Conservation (phyloP, 2,113 vertebrate species). For the Dipodomys merriami region DNA sequence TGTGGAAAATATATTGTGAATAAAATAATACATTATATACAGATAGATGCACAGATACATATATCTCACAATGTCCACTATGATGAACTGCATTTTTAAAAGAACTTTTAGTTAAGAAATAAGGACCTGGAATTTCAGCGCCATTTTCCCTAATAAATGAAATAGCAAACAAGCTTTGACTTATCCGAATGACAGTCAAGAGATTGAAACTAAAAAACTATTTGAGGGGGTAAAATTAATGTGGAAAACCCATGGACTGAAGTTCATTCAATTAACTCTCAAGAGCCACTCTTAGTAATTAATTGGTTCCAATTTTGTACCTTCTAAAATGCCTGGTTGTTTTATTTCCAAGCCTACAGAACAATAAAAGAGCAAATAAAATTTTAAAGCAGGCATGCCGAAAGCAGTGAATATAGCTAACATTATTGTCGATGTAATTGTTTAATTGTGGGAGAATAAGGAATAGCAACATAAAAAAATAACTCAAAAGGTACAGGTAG, state of each 20-base stretch:
- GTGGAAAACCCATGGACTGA: not conserved
- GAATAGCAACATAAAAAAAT: not conserved
- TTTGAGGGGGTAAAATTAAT: not conserved
- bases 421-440: not conserved
- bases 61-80: too few species aligned
- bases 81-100: not conserved
- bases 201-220: not conserved
- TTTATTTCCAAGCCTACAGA: not conserved
- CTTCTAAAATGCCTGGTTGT: not conserved
- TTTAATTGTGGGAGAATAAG: conserved; percentile 4
- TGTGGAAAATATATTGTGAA: not conserved
- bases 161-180: not conserved
- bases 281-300: not conserved
- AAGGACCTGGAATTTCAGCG: not conserved
- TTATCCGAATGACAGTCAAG: conserved; percentile 6
- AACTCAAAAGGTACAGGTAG: not conserved
- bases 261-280: not conserved
- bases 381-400: not conserved
- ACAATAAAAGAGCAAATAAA: conserved; percentile 6
- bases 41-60: too few species aligned
- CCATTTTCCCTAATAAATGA: not conserved
- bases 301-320: not conserved
- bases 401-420: not conserved
- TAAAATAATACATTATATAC: not conserved
- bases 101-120: not conserved